Base-by-base conservation (phyloP, 2,888 invertebrate genomes). In the Hirtodrosophila duncani region DNA sequence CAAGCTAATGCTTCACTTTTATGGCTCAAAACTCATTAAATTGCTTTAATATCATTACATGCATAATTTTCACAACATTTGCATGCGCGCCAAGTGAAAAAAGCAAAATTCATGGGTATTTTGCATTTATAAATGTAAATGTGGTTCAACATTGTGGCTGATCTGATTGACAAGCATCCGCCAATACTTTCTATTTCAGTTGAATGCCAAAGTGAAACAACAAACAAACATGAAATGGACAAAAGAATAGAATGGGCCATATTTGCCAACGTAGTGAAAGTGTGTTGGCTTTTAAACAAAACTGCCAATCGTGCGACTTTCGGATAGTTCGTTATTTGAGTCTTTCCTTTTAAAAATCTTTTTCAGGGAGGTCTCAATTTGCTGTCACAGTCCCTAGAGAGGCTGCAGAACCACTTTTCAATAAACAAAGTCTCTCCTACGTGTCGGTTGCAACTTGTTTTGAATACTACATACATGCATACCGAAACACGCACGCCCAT, bases 231-330 rank as follows among this genome's bases (percentile, higher is more conserved):
- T n/a, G 3, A 11, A 5, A n/a, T 27, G 43, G 41, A 72, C 65
- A 77, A 72, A 68, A 77, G 78, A 77, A 77, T 68, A 70, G 70
- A 70, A 70, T 77, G 58, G 13, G 45, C 55, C 37, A 53, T 46
- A 57, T 31, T 49, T 38, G 8, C 30, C 50, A 43, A 31, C 56
- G 39, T 39, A 70, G 70, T 77, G 70, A 77, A 70, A 70, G 70
- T 70, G 56, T 59, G 24, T 45, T 33, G 29, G 14, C 20, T 11
- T 4, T 26, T 37, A n/a, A n/a, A n/a, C 16, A 37, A 37, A 42
- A 37, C 26, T 39, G 38, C 30, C 37, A 31, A 2, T 13, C 24
- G 8, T 57, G 36, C 17, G 6, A 31, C 24, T 18, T 37, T 51
- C 34, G 33, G 14, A 45, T 26, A 59, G 72, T 72, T 71, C 56